Percentiles rank a stretch among this genome's conserved stretches.
Evolutionary conservation across 1,140 invertebrate species (phyloP).

Genomic region (Doryteuthis pealeii): DNA sequence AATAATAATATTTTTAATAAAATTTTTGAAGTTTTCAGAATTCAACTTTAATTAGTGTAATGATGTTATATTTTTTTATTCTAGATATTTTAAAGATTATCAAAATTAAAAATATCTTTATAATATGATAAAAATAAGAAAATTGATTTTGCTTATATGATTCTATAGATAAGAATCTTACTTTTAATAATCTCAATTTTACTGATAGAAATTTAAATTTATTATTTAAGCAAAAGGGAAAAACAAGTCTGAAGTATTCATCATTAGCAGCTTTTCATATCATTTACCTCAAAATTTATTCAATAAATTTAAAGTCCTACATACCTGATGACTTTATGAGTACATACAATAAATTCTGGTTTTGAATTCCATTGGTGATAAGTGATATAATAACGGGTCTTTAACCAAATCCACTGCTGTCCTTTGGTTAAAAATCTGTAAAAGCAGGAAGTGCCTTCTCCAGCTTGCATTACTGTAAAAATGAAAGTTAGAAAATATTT

Average conservation of each 20-base stretch:
- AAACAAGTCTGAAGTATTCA: too few relatives aligned
- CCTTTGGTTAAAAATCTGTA: conserved; percentile 94
- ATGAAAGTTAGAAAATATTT: too few relatives aligned
- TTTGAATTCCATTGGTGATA: conserved; percentile 96
- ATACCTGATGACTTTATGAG: conserved; percentile 84
- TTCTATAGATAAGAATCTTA: not conserved
- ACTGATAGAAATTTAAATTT: not conserved
- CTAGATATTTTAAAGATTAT: too few relatives aligned
- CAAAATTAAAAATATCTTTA: too few relatives aligned
- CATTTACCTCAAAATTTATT: not conserved
- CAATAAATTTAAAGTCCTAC: not conserved
- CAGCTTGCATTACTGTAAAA: conserved; percentile 83
- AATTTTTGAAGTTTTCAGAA: too few relatives aligned
- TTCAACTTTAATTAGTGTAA: too few relatives aligned
- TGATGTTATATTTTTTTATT: too few relatives aligned
- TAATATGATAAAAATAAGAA: too few relatives aligned
- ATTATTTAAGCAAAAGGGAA: not conserved
- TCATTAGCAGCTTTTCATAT: not conserved
- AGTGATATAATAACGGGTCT: conserved; percentile 87
- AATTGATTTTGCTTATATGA: too few relatives aligned
- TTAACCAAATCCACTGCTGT: conserved; percentile 96
- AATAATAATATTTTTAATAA: too few relatives aligned
- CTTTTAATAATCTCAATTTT: too few relatives aligned
- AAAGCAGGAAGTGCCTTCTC: conserved; percentile 88
- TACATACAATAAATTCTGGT: conserved; percentile 93